Conservation (phyloP, 2,113 vertebrate genomes). For the Ophiodon elongatus region DNA sequence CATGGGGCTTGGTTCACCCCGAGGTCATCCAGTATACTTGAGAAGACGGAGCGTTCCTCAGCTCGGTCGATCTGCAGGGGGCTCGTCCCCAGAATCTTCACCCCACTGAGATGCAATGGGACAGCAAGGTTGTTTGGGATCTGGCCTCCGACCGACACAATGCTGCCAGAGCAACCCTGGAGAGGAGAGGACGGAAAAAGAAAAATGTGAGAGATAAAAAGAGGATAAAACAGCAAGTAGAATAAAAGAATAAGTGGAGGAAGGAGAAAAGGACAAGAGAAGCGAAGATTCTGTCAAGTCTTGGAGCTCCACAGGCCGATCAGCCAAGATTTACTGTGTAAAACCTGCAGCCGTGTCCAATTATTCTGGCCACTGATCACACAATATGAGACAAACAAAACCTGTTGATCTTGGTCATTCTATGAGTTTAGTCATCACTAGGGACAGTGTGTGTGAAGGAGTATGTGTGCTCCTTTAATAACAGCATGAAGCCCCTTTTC, state of each 20-base stretch:
- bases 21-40: slow-evolving; percentile 91
- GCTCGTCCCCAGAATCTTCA: slow-evolving; percentile 92
- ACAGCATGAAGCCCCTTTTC: slow-evolving; percentile 47
- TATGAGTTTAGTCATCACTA: slow-evolving; percentile 37
- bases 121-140: slow-evolving; percentile 95
- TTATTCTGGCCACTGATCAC: slow-evolving; percentile 50
- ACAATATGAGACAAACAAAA: slow-evolving; percentile 49
- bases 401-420: slow-evolving; percentile 44
- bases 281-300: slow-evolving; percentile 5
- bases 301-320: slow-evolving; percentile 16
- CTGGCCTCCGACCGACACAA: slow-evolving; percentile 96
- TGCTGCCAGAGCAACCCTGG: slow-evolving; percentile 91
- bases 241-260: neutral
- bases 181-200: neutral
- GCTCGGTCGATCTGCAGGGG: slow-evolving; percentile 91
- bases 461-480: slow-evolving; percentile 55
- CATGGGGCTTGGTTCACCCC: slow-evolving; percentile 92
- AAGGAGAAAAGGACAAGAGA: neutral
- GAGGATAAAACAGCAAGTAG: neutral
- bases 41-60: slow-evolving; percentile 93
- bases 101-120: slow-evolving; percentile 88
- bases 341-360: slow-evolving; percentile 31
- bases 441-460: neutral
- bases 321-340: slow-evolving; percentile 33
- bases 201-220: neutral